A percentile compares a stretch with the other conserved stretches of the same genome.
These are phyloP conservation scores for Leptinotarsa defecta DNA, from an alignment of 1,140 invertebrate genomes.

Conservation along the genomic window DNA sequence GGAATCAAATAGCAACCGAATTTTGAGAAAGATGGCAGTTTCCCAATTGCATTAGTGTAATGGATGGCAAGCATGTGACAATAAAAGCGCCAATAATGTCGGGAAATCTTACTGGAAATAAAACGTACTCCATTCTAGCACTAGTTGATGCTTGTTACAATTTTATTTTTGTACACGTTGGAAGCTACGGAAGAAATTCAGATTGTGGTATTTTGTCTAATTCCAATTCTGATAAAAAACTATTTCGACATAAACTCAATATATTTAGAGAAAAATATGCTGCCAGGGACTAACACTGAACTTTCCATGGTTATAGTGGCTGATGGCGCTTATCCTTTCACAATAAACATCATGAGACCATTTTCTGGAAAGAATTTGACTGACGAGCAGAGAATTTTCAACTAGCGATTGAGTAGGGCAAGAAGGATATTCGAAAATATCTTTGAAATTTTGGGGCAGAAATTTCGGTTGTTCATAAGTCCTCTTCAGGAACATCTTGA, in stretches of 20 bases:
- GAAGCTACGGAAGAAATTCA: constrained; percentile 50
- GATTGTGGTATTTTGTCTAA: constrained; percentile 50
- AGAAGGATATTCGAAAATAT: constrained; percentile 53
- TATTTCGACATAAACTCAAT: constrained; percentile 29
- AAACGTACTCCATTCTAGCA: no score
- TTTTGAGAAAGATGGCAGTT: constrained; percentile 52
- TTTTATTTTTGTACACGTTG: neutral
- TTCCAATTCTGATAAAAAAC: constrained; percentile 31
- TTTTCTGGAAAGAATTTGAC: constrained; percentile 17
- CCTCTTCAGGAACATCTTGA: constrained; percentile 6
- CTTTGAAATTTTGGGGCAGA: constrained; percentile 53
- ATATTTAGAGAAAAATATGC: constrained; percentile 3
- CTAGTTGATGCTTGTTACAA: no score
- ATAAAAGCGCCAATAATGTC: constrained; percentile 33
- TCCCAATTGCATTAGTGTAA: constrained; percentile 55
- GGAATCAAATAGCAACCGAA: constrained; percentile 42
- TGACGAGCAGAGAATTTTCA: constrained; percentile 52
- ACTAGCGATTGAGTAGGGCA: constrained; percentile 55
- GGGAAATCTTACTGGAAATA: no score
- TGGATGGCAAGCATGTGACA: constrained; percentile 57
- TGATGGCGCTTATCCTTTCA: constrained; percentile 16
- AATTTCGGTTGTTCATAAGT: constrained; percentile 45
- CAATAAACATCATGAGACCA: neutral
- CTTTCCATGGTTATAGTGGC: constrained; percentile 17
- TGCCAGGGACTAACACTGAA: neutral